Evolutionary conservation across 2,888 invertebrate genomes (phyloP), one percentile per base, ranked within the genome.

Genomic region (Agonopterix alstromeriana): DNA sequence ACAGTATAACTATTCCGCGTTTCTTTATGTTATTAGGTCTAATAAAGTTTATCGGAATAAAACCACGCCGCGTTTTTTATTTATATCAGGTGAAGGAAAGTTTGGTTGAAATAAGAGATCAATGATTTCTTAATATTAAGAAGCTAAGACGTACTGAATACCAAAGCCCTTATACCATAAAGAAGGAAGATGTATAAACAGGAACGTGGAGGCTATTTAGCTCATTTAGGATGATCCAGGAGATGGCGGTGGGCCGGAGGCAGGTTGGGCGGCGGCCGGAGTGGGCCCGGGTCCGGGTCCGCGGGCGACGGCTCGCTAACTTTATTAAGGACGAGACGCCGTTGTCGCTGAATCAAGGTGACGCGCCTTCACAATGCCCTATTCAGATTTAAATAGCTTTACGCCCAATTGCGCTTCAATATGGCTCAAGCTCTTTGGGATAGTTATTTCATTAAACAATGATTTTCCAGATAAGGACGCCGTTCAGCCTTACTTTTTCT

Each of bases 351-450:
- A 83, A 82, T 79, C 80, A 87, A 87, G 87, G 84, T 87, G 84
- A 82, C 82, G 84, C 77, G 78, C 77, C 73, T 77, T 77, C 76
- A 88, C 87, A 88, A 88, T 85, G 72, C 82, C 73, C 86, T 81
- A 87, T 88, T 87, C 87, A 87, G 74, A 86, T 87, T 85, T 84
- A 86, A 87, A 87, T 89, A 87, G 86, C 86, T 86, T 87, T 78
- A 85, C 86, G 82, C 87, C 80, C 86, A 86, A 88, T 89, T 88
- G 83, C 84, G 67, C 77, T 75, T 84, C 82, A 87, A 87, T 87
- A 77, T 73, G 80, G 73, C 79, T 72, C 70, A 71, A 77, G 73
- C 77, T 77, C 67, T 75, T 70, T 65, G 60, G 68, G 70, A 79
- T 86, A 86, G 84, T 84, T 84, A 80, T 83, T 81, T 84, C 80